These are phyloP conservation scores for Sitta carolinensis DNA, from an alignment of 2,797 vertebrate genomes.

Conservation along the genomic window DNA sequence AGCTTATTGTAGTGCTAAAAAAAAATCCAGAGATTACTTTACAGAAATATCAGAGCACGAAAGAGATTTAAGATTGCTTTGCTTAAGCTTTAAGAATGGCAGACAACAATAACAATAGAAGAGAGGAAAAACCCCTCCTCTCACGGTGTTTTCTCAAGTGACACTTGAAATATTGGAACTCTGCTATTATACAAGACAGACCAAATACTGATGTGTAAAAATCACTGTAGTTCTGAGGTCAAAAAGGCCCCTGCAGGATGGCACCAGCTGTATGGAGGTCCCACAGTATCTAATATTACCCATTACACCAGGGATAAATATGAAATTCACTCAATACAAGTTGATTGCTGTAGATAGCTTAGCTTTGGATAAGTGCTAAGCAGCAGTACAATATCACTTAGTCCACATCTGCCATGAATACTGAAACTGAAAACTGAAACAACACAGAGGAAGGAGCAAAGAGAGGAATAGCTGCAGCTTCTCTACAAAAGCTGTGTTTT, in stretches of 20 bases:
- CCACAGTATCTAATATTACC: neutral
- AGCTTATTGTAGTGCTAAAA: neutral
- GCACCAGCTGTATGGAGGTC: neutral
- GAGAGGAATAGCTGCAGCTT: neutral
- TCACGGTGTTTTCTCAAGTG: neutral
- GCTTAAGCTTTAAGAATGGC: neutral
- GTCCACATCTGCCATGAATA: neutral
- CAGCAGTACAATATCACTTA: neutral
- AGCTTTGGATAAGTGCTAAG: neutral
- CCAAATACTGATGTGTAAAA: neutral
- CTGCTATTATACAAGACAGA: neutral
- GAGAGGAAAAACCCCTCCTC: accelerated
- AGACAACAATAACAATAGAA: neutral
- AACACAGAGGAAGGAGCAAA: neutral
- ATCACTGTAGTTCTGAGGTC: neutral
- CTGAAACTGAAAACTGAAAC: neutral
- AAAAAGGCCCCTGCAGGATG: neutral
- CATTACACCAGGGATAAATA: neutral
- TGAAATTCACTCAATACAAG: neutral
- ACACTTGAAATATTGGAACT: neutral
- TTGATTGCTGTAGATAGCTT: neutral
- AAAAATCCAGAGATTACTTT: neutral
- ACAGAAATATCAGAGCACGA: neutral
- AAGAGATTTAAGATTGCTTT: conserved; percentile 15
- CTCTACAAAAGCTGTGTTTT: neutral